phyloP scores from a whole-genome alignment of 2,888 invertebrate species.

The Pandemis corylana region DNA sequence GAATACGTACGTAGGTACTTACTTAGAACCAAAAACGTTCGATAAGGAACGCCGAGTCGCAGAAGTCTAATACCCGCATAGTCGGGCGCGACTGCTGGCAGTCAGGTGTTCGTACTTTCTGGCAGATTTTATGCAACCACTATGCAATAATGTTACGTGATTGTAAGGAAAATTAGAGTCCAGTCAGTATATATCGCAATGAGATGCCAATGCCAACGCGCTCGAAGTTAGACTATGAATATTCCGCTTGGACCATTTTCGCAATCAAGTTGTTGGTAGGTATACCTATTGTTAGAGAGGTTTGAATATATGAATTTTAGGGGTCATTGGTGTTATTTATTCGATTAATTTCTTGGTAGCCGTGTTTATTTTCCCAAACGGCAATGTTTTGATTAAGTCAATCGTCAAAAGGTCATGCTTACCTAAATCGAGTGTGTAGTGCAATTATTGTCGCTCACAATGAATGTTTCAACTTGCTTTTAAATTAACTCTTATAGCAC shows the following conservation, averaged over 20 bases:
- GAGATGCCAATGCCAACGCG: conserved; percentile 1
- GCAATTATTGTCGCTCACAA: no score
- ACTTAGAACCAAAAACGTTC: neutral
- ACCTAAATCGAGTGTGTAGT: no score
- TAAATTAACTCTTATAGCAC: no score
- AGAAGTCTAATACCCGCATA: neutral
- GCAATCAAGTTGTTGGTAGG: neutral
- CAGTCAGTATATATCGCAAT: neutral
- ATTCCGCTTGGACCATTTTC: neutral
- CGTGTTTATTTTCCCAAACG: no score
- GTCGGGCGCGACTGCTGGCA: neutral
- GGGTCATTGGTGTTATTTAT: no score
- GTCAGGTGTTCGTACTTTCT: neutral
- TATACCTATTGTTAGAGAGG: no score
- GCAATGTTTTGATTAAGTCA: no score
- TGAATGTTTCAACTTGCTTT: no score
- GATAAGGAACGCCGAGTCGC: neutral
- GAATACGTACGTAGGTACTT: neutral
- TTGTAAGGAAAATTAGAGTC: neutral
- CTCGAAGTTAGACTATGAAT: neutral
- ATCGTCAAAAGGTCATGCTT: no score
- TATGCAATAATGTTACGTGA: conserved; percentile 6
- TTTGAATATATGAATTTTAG: no score
- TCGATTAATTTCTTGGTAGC: no score
- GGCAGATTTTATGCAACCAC: neutral